Conservation (phyloP, 2,888 invertebrate species). For the Sinohyriopsis cumingii region DNA sequence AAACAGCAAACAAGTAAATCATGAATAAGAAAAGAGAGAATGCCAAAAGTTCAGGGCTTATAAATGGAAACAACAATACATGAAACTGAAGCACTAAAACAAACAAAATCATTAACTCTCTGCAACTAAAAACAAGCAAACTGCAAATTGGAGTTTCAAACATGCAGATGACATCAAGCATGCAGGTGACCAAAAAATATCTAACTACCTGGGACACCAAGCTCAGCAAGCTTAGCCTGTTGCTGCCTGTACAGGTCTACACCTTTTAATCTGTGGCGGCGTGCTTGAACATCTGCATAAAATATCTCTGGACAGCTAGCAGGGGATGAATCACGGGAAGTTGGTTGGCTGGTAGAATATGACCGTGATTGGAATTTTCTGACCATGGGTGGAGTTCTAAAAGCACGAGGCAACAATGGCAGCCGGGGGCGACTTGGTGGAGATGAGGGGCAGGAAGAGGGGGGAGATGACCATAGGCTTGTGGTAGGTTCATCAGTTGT, state of each 20-base stretch:
- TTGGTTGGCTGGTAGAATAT: neutral
- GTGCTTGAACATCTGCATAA: neutral
- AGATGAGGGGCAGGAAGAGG: conserved; percentile 32
- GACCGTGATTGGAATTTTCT: neutral
- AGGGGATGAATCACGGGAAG: conserved; percentile 20
- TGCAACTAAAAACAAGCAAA: too few species aligned
- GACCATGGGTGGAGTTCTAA: neutral
- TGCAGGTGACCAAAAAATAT: neutral
- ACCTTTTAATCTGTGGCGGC: conserved; percentile 48
- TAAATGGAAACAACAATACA: too few species aligned
- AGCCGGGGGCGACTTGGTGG: conserved; percentile 34
- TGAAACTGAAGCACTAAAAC: too few species aligned
- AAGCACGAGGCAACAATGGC: conserved; percentile 10
- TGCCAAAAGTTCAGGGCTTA: too few species aligned
- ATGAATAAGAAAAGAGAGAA: too few species aligned
- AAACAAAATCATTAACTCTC: too few species aligned
- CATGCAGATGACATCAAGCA: too few species aligned
- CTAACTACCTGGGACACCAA: conserved; percentile 54
- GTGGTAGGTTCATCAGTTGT: conserved; percentile 13
- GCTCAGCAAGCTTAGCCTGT: conserved; percentile 51
- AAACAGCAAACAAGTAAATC: too few species aligned
- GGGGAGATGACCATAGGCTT: conserved; percentile 20
- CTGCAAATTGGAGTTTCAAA: too few species aligned
- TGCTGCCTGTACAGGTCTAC: conserved; percentile 58
- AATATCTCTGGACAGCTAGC: conserved; percentile 20